A percentile compares a stretch with the other conserved stretches of the same genome.
Conservation (phyloP, 2,113 vertebrate species). For the Halcyon malimbica region DNA sequence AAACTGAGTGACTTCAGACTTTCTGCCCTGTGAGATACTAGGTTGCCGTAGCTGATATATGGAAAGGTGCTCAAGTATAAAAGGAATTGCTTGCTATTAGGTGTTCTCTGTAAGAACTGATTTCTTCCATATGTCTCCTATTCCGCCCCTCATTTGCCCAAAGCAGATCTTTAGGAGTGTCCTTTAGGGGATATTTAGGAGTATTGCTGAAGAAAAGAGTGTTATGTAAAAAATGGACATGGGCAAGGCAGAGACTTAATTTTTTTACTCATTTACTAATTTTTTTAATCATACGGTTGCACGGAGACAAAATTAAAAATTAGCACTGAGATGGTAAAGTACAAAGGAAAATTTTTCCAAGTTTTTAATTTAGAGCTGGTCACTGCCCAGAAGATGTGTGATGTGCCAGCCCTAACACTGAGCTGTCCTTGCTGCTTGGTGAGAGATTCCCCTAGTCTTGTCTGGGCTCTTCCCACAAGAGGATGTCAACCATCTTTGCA, state of each 20-base stretch:
- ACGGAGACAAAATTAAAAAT: background rate
- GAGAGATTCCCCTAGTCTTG: background rate
- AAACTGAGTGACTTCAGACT: background rate
- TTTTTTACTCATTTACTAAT: background rate
- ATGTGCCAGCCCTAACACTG: background rate
- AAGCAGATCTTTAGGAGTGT: background rate
- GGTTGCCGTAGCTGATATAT: background rate
- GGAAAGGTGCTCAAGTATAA: background rate
- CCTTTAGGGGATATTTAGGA: background rate
- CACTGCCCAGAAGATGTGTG: rapidly evolving
- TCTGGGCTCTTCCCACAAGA: background rate
- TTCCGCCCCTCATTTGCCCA: background rate
- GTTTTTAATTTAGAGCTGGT: background rate
- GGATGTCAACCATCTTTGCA: background rate
- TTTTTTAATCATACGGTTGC: background rate
- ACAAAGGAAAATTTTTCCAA: background rate
- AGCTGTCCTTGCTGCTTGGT: background rate
- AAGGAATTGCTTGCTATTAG: background rate
- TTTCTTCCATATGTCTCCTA: background rate
- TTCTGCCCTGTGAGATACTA: background rate
- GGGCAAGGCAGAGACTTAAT: background rate
- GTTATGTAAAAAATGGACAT: background rate
- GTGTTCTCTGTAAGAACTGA: background rate
- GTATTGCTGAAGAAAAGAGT: background rate
- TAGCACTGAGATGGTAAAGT: background rate